Percentiles rank a stretch among this genome's conserved stretches.
phyloP scores from a whole-genome alignment of 37 sponge, comb jelly and placozoan species.

The Theonella swinhoei region DNA sequence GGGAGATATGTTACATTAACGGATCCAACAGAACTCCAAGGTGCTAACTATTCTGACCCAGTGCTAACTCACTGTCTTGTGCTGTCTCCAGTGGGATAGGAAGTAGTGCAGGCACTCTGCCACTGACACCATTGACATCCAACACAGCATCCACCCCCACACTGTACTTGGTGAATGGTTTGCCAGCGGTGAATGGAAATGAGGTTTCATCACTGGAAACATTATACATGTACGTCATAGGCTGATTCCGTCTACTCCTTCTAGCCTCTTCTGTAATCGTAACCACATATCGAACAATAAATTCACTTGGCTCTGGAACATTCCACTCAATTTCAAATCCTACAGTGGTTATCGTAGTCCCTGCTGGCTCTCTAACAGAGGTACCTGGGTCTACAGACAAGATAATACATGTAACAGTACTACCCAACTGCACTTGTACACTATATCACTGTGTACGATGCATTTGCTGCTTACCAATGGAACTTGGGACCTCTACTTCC shows the following conservation, averaged over 20 bases:
- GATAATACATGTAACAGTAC: no score
- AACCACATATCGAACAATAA: background rate
- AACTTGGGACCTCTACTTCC: no score
- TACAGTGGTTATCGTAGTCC: background rate
- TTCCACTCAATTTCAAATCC: background rate
- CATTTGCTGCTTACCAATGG: no score
- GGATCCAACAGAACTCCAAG: background rate
- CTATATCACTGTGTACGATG: no score
- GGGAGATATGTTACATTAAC: background rate
- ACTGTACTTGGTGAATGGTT: background rate
- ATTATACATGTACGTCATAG: background rate
- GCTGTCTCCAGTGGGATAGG: background rate
- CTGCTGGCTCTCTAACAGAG: no score
- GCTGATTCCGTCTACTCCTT: background rate
- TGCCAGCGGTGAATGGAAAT: background rate
- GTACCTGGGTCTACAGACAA: no score
- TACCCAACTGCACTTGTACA: no score
- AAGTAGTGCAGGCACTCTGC: background rate
- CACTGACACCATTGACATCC: background rate
- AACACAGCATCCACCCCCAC: constrained; percentile 15
- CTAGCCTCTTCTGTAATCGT: background rate
- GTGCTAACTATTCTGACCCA: background rate
- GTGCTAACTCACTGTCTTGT: background rate
- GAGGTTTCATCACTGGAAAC: background rate
- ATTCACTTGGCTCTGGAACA: background rate